Evolutionary conservation across 2,797 vertebrate species (phyloP).

Genomic region (Bradypodion pumilum): DNA sequence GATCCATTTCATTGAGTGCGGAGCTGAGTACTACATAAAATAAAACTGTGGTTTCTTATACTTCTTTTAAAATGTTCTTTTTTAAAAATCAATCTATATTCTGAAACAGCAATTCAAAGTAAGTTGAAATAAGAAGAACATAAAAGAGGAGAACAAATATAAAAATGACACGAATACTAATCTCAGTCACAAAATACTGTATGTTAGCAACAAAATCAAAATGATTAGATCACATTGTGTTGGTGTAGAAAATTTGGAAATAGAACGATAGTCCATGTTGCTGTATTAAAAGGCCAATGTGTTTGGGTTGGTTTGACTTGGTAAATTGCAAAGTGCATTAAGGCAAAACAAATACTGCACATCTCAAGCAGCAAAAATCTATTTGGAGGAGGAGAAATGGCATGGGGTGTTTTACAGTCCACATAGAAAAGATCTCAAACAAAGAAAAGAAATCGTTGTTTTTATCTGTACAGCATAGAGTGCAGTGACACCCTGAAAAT

Average conservation of each 20-base stretch:
- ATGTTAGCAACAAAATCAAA: background rate
- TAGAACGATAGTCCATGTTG: background rate
- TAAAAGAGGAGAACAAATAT: background rate
- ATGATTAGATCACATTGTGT: background rate
- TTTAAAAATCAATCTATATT: background rate
- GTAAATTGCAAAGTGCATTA: background rate
- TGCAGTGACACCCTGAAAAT: background rate
- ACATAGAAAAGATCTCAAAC: background rate
- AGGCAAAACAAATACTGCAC: background rate
- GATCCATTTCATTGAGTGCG: background rate
- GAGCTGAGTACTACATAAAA: background rate
- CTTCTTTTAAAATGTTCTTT: background rate
- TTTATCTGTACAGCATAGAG: background rate
- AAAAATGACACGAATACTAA: background rate
- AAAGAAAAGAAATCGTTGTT: background rate
- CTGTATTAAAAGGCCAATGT: background rate
- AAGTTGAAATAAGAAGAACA: background rate
- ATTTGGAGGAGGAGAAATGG: background rate
- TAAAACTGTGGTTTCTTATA: background rate
- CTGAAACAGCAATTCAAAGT: background rate
- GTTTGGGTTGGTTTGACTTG: background rate
- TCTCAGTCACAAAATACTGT: background rate
- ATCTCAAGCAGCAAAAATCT: background rate
- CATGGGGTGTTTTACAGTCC: background rate
- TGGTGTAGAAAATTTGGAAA: background rate